Conservation (phyloP, 2,888 invertebrate genomes). For the Slavum lentiscoides region DNA sequence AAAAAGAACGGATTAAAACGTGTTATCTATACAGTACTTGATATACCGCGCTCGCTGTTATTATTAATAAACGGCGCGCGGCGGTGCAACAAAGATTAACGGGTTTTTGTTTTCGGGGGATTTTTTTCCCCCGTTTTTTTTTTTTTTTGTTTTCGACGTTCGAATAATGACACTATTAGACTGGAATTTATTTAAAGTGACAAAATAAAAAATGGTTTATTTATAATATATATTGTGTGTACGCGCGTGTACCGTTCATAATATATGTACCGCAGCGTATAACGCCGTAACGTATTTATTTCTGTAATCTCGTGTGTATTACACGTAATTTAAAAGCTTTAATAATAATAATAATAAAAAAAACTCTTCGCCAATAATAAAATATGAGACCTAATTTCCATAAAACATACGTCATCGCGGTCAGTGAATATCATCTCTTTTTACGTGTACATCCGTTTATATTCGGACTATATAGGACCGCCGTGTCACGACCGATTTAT, state of each 20-base stretch:
- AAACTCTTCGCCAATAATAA: conserved; percentile 15
- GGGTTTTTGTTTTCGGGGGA: not conserved
- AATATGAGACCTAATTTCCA: conserved; percentile 19
- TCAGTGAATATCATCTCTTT: not conserved
- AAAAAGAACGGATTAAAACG: conserved; percentile 50
- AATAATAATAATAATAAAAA: not conserved
- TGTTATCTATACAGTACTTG: conserved; percentile 34
- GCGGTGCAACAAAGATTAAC: conserved; percentile 44
- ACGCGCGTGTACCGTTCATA: not conserved
- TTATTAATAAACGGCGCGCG: conserved; percentile 32
- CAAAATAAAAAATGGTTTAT: not conserved
- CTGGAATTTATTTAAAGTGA: conserved; percentile 34
- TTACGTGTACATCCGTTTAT: not conserved
- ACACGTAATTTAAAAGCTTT: conserved; percentile 33
- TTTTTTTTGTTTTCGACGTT: conserved; percentile 26
- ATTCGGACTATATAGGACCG: not conserved
- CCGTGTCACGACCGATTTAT: no score
- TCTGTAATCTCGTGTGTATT: conserved; percentile 18
- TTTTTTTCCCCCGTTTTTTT: not conserved
- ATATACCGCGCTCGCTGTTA: conserved; percentile 25
- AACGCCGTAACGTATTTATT: no score
- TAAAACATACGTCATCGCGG: conserved; percentile 4
- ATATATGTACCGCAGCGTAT: not conserved
- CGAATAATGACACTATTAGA: conserved; percentile 39
- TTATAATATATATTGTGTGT: no score